phyloP scores from a whole-genome alignment of 2,113 vertebrate genomes.

The Siphamia tubifer region DNA sequence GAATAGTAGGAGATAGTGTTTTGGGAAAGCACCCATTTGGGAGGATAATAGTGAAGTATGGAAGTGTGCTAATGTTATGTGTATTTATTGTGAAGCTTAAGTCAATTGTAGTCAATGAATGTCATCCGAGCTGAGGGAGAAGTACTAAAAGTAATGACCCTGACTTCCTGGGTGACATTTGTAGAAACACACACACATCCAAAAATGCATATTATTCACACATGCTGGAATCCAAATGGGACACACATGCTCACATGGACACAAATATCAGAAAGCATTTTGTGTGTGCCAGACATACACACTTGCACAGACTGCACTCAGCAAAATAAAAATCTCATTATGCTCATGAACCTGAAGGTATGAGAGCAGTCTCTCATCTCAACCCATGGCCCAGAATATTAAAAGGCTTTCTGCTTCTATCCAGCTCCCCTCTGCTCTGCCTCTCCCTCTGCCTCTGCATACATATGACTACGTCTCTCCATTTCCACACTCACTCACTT shows the following conservation, averaged over 20 bases:
- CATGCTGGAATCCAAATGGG: constrained; percentile 7
- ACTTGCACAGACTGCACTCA: constrained; percentile 46
- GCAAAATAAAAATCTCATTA: constrained; percentile 80
- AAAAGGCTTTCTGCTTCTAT: constrained; percentile 61
- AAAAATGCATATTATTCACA: constrained; percentile 1
- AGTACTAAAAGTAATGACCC: constrained; percentile 31
- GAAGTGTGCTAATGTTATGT: constrained; percentile 37
- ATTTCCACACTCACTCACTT: constrained; percentile 43
- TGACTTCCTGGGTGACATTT: constrained; percentile 20
- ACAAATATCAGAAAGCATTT: constrained; percentile 13
- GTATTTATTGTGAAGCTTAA: constrained; percentile 43
- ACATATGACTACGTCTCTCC: constrained; percentile 62
- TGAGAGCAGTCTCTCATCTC: constrained; percentile 77
- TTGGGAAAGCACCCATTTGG: constrained; percentile 52
- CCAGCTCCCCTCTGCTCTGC: background rate
- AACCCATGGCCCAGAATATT: constrained; percentile 75
- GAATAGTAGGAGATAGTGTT: constrained; percentile 32
- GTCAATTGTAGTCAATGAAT: constrained; percentile 36
- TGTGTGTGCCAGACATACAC: constrained; percentile 16
- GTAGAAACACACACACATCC: constrained; percentile 6
- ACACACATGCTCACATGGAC: background rate
- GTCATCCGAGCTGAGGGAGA: constrained; percentile 27
- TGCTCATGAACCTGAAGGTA: constrained; percentile 80
- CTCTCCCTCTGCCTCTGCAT: constrained; percentile 52
- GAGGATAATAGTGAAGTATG: constrained; percentile 2